These are phyloP conservation scores for Micromesistius poutassou DNA, from an alignment of 2,797 vertebrate species.

Conservation along the genomic window DNA sequence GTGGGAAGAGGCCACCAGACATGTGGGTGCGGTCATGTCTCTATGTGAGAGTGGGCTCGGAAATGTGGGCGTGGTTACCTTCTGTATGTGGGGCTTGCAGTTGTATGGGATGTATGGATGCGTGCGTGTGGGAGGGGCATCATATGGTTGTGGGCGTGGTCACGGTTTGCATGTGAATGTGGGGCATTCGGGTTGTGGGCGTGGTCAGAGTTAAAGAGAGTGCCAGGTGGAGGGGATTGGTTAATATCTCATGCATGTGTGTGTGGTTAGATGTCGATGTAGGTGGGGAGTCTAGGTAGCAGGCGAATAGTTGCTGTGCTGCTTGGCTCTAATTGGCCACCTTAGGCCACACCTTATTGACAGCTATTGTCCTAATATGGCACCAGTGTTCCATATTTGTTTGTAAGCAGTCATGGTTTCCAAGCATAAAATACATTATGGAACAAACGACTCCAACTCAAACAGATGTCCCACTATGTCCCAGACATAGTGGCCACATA, in stretches of 20 bases:
- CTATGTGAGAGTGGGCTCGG: too few species aligned
- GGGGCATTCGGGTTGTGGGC: neutral
- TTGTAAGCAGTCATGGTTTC: neutral
- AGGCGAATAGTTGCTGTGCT: neutral
- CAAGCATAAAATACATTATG: neutral
- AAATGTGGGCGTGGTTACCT: neutral
- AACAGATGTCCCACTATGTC: too few species aligned
- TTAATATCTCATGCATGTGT: neutral
- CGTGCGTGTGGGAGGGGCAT: neutral
- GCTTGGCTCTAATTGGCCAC: neutral
- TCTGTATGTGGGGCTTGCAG: neutral
- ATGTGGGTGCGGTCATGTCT: neutral
- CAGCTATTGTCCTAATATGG: neutral
- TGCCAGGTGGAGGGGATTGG: neutral
- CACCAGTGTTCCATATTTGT: neutral
- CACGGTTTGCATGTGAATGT: neutral
- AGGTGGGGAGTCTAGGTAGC: neutral
- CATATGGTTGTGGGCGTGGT: neutral
- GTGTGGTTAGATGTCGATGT: neutral
- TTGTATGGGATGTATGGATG: neutral
- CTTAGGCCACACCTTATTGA: neutral
- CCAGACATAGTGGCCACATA: too few species aligned
- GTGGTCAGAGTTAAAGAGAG: neutral
- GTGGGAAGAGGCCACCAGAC: neutral
- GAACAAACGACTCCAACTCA: neutral